Percentiles rank a stretch among this genome's conserved stretches.
Conservation (phyloP, 2,888 invertebrate species). For the Agrochola litura region DNA sequence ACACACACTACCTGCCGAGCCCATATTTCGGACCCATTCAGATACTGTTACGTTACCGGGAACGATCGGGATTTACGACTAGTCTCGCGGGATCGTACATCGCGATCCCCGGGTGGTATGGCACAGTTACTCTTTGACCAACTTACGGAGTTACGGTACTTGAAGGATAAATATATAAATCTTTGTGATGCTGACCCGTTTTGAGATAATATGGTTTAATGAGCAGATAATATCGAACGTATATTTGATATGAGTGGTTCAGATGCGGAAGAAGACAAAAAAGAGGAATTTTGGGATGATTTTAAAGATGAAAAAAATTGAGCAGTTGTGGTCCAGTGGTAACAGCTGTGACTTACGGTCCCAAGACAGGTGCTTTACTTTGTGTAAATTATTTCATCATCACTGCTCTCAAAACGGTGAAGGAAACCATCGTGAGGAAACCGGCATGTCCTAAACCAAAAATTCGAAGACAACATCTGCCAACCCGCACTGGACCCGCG, state of each 20-base stretch:
- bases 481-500: too few relatives aligned
- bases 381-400: too few relatives aligned
- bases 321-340: too few relatives aligned
- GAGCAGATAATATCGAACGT: conserved; percentile 27
- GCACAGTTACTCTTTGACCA: conserved; percentile 85
- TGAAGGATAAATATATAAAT: conserved; percentile 59
- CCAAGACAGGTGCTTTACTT: too few relatives aligned
- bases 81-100: conserved; percentile 68
- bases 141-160: conserved; percentile 74
- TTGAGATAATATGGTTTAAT: conserved; percentile 39
- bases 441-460: too few relatives aligned
- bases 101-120: conserved; percentile 78
- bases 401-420: too few relatives aligned
- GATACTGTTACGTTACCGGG: conserved; percentile 80
- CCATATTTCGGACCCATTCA: conserved; percentile 64
- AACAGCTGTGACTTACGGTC: too few relatives aligned
- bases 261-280: rapidly evolving
- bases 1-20: conserved; percentile 23
- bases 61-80: conserved; percentile 77
- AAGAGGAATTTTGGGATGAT: not conserved
- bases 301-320: too few relatives aligned
- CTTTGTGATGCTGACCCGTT: conserved; percentile 39
- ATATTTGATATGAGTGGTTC: not conserved
- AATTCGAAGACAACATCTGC: too few relatives aligned
- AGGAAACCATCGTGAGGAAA: too few relatives aligned